phyloP scores from a whole-genome alignment of 1,140 invertebrate genomes.

The Ectropis grisescens region DNA sequence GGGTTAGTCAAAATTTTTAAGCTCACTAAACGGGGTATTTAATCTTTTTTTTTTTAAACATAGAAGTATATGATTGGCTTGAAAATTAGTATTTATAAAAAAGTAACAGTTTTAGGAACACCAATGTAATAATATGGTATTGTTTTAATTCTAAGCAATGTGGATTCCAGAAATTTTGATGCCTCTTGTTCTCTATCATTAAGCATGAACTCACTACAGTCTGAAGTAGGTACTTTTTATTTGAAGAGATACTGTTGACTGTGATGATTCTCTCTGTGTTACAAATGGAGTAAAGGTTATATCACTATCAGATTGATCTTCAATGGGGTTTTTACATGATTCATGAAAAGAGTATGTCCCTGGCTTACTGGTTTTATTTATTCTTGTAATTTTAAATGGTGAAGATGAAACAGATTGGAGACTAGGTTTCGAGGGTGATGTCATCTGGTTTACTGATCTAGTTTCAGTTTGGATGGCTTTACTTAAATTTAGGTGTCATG shows the following conservation, averaged over 20 bases:
- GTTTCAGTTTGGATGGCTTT: constrained; percentile 10
- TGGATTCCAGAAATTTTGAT: constrained; percentile 9
- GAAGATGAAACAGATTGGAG: constrained; percentile 8
- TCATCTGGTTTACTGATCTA: constrained; percentile 10
- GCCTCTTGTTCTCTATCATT: constrained; percentile 13
- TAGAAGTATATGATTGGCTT: too few species aligned
- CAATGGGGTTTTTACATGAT: constrained; percentile 2
- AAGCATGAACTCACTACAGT: constrained; percentile 16
- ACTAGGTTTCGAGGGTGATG: constrained; percentile 9
- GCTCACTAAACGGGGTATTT: too few species aligned
- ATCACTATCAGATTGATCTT: constrained; percentile 10
- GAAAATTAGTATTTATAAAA: constrained; percentile 7
- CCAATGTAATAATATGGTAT: constrained; percentile 12
- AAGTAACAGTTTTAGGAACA: constrained; percentile 14
- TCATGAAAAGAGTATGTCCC: neutral
- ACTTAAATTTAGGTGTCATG: constrained; percentile 7
- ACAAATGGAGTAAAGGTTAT: constrained; percentile 8
- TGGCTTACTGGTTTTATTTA: constrained; percentile 5
- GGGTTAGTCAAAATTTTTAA: too few species aligned
- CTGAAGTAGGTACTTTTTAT: constrained; percentile 8
- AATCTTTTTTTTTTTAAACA: too few species aligned
- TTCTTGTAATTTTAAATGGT: constrained; percentile 7
- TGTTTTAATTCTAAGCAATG: constrained; percentile 12
- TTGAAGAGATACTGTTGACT: constrained; percentile 7
- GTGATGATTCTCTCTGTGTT: constrained; percentile 1